Conservation (phyloP, 2,797 vertebrate species). For the Mormyrops boulengeri region DNA sequence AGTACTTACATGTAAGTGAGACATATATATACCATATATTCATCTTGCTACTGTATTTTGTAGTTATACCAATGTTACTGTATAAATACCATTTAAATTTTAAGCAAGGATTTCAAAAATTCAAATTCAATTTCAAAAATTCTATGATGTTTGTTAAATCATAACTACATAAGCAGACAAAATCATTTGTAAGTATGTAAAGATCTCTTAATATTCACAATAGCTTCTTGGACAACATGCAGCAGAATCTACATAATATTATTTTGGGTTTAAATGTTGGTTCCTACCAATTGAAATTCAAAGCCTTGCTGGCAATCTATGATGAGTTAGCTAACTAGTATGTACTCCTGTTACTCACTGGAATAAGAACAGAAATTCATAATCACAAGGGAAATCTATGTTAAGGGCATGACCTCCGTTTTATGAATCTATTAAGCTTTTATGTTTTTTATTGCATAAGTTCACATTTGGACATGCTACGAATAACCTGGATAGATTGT, state of each 20-base stretch:
- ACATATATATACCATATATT: background rate
- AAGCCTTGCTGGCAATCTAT: background rate
- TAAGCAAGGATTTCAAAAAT: background rate
- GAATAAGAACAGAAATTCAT: background rate
- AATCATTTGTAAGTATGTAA: background rate
- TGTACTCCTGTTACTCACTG: slow-evolving; percentile 1
- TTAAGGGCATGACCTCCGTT: background rate
- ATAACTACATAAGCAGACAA: background rate
- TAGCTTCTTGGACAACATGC: background rate
- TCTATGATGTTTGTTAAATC: background rate
- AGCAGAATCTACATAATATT: background rate
- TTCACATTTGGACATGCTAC: background rate
- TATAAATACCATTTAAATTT: background rate
- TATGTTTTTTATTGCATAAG: background rate
- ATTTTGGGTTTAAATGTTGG: background rate
- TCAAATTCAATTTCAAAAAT: background rate
- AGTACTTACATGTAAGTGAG: background rate
- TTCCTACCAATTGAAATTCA: slow-evolving; percentile 7
- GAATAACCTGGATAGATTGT: background rate
- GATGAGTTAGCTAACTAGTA: background rate
- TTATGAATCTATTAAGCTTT: background rate
- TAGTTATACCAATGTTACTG: background rate
- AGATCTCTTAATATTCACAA: background rate
- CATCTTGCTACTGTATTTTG: background rate
- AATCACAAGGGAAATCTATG: background rate